phyloP scores from a whole-genome alignment of 2,113 vertebrate genomes.

The Pterocles gutturalis region DNA sequence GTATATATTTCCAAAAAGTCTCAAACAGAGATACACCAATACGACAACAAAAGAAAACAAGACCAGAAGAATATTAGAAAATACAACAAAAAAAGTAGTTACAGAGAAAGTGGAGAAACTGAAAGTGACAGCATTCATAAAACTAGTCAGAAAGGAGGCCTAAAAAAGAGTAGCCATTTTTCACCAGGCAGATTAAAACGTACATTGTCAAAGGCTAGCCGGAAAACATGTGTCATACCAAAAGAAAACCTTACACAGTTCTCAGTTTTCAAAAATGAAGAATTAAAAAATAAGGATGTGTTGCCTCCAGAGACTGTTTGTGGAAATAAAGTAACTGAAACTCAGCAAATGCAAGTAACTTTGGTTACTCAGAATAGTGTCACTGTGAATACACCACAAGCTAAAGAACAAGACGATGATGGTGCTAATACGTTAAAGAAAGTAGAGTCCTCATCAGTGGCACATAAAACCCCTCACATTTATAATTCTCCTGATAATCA shows the following conservation, averaged over 20 bases:
- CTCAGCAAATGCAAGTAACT: neutral
- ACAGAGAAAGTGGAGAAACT: neutral
- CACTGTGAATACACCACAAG: neutral
- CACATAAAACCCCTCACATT: neutral
- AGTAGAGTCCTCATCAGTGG: neutral
- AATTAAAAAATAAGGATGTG: neutral
- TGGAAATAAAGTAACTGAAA: neutral
- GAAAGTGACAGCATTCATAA: neutral
- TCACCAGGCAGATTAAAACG: neutral
- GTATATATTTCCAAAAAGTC: neutral
- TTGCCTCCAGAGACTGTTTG: neutral
- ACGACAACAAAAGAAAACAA: conserved; percentile 13
- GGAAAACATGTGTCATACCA: neutral
- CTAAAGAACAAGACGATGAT: neutral
- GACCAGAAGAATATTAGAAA: neutral
- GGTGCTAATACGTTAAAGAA: neutral
- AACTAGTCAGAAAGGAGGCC: neutral
- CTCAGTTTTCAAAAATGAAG: neutral
- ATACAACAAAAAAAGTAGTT: neutral
- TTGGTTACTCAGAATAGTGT: neutral
- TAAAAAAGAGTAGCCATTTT: neutral
- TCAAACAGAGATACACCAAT: neutral
- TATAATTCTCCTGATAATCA: neutral
- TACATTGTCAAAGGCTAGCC: conserved; percentile 15
- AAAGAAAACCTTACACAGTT: neutral